Evolutionary conservation across 30 jellyfish, hydroid and myxozoan species (phyloP).

Genomic region (Hydractinia echinata): DNA sequence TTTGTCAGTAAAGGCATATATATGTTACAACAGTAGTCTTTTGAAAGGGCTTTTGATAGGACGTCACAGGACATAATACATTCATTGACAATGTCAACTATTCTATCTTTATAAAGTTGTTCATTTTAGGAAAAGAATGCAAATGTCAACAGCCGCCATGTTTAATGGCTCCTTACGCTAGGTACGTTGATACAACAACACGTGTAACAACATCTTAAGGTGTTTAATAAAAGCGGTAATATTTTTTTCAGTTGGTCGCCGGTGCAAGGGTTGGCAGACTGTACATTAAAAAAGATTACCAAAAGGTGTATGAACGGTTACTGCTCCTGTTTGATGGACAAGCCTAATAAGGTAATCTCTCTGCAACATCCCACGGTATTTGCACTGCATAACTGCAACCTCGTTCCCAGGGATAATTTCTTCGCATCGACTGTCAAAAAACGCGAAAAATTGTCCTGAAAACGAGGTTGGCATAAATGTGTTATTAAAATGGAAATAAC

Average conservation of each 20-base stretch:
- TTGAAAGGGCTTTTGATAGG: neutral
- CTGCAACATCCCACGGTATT: too few relatives aligned
- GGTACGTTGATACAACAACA: neutral
- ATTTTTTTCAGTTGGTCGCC: neutral
- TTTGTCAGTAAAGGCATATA: too few relatives aligned
- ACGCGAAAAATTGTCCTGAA: too few relatives aligned
- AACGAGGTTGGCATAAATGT: too few relatives aligned
- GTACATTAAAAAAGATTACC: neutral
- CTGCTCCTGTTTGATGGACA: neutral
- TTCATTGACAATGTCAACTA: neutral
- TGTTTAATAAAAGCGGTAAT: neutral
- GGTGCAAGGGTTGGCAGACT: neutral
- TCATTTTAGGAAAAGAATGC: neutral
- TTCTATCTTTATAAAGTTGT: neutral
- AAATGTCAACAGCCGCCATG: neutral
- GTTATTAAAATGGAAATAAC: neutral
- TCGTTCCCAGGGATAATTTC: too few relatives aligned
- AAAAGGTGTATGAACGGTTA: slow-evolving; percentile 7
- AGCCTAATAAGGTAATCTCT: neutral
- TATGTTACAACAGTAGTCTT: too few relatives aligned
- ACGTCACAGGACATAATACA: neutral
- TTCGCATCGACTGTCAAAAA: too few relatives aligned
- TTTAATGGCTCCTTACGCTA: neutral
- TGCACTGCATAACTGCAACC: too few relatives aligned
- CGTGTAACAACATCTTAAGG: neutral